phyloP scores from a whole-genome alignment of 2,888 invertebrate species.

The Helleia helle region DNA sequence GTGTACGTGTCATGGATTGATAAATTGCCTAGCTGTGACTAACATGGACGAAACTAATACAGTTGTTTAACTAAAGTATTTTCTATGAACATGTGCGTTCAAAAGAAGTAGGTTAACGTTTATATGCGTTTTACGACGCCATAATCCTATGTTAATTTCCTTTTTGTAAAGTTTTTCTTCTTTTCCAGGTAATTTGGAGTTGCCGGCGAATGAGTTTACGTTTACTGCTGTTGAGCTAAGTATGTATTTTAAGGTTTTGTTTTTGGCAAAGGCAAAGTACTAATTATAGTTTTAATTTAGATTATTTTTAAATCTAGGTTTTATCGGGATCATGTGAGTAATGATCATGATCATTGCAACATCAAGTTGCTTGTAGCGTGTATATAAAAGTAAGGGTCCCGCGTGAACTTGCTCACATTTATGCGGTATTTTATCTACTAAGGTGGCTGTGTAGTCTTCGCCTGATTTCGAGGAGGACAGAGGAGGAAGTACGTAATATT shows the following conservation, averaged over 20 bases:
- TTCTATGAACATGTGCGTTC: background rate
- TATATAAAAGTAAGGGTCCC: no score
- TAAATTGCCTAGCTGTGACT: background rate
- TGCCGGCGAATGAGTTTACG: background rate
- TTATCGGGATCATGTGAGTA: no score
- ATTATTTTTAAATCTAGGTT: no score
- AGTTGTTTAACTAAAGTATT: background rate
- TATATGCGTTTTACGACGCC: background rate
- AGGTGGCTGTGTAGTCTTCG: no score
- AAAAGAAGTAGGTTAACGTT: background rate
- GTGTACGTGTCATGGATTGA: background rate
- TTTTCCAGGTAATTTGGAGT: background rate
- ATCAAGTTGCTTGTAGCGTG: no score
- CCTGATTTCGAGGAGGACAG: no score
- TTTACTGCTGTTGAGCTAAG: background rate
- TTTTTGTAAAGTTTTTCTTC: background rate
- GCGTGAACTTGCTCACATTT: no score
- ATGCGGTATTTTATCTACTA: no score
- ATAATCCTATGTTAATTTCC: background rate
- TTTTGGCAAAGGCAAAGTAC: no score
- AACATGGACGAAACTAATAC: background rate
- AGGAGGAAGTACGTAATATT: no score
- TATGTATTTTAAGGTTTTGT: background rate
- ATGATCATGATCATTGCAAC: no score
- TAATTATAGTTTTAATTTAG: no score